Percentiles rank a stretch among this genome's conserved stretches.
These are phyloP conservation scores for Enteromius anoplus DNA, from an alignment of 2,797 vertebrate genomes.

Conservation along the genomic window DNA sequence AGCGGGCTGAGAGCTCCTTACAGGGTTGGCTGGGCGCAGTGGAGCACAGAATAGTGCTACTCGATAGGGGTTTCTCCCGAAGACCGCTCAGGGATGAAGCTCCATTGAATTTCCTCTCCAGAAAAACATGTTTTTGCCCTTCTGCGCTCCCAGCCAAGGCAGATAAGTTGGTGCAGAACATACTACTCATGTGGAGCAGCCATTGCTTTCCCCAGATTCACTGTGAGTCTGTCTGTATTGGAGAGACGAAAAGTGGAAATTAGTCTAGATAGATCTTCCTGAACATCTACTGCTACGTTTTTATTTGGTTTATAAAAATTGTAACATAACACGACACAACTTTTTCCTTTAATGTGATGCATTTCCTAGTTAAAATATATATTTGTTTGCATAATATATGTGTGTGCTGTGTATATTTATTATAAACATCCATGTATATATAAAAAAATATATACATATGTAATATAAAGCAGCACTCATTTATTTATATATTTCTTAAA, in stretches of 20 bases:
- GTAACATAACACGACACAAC: neutral
- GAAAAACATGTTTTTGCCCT: constrained; percentile 49
- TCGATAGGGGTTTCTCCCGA: constrained; percentile 61
- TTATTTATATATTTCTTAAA: neutral
- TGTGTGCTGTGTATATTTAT: too few species aligned
- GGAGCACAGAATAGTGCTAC: constrained; percentile 68
- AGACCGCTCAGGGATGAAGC: constrained; percentile 56
- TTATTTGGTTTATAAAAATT: neutral
- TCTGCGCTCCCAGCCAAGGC: constrained; percentile 43
- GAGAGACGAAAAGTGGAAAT: neutral
- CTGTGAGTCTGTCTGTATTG: neutral
- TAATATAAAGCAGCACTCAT: neutral
- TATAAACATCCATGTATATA: too few species aligned
- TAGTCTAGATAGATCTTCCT: neutral
- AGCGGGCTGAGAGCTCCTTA: constrained; percentile 60
- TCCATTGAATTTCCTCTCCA: constrained; percentile 70
- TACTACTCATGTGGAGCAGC: constrained; percentile 44
- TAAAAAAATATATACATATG: too few species aligned
- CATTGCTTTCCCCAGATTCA: constrained; percentile 7
- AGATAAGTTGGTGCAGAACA: constrained; percentile 44
- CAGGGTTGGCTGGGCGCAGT: constrained; percentile 64
- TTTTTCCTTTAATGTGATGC: neutral
- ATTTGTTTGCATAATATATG: too few species aligned
- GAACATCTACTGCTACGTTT: neutral
- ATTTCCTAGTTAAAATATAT: constrained; percentile 5